phyloP scores from a whole-genome alignment of 2,888 invertebrate genomes.

The Beris morrisii region DNA sequence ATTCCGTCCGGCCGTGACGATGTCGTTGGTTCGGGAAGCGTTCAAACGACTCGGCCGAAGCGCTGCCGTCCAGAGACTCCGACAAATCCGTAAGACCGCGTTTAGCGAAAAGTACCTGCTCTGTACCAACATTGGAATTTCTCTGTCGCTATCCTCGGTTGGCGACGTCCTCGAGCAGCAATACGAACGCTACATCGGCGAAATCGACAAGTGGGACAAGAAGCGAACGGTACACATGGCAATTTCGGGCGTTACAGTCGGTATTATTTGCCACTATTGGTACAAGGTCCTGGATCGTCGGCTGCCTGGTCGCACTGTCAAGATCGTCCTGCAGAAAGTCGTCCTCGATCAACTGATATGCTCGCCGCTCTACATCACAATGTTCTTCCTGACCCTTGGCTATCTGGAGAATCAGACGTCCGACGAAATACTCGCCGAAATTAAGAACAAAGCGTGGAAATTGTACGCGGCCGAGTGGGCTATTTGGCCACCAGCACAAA shows the following conservation, averaged over 20 bases:
- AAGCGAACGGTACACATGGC: constrained; percentile 75
- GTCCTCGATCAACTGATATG: constrained; percentile 79
- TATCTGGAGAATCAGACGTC: constrained; percentile 67
- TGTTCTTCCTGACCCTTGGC: constrained; percentile 77
- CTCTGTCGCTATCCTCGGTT: constrained; percentile 70
- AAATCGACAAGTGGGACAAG: constrained; percentile 62
- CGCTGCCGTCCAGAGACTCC: constrained; percentile 41
- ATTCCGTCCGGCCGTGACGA: constrained; percentile 1
- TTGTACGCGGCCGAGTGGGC: constrained; percentile 87
- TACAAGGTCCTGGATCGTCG: constrained; percentile 74
- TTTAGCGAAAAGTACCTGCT: constrained; percentile 70
- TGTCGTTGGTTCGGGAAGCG: constrained; percentile 33
- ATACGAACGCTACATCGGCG: constrained; percentile 67
- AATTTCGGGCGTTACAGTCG: constrained; percentile 74
- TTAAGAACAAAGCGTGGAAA: constrained; percentile 72
- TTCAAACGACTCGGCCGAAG: constrained; percentile 30
- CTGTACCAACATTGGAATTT: constrained; percentile 78
- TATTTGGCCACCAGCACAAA: constrained; percentile 91
- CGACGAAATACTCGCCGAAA: constrained; percentile 66
- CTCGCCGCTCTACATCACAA: constrained; percentile 76
- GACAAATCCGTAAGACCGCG: constrained; percentile 54
- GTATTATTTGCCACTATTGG: constrained; percentile 84
- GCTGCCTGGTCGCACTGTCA: constrained; percentile 69
- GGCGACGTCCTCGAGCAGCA: constrained; percentile 83
- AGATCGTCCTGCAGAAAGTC: constrained; percentile 74